Percentiles rank a stretch among this genome's conserved stretches.
These are phyloP conservation scores for Samia ricini DNA, from an alignment of 1,140 invertebrate genomes.

Conservation along the genomic window DNA sequence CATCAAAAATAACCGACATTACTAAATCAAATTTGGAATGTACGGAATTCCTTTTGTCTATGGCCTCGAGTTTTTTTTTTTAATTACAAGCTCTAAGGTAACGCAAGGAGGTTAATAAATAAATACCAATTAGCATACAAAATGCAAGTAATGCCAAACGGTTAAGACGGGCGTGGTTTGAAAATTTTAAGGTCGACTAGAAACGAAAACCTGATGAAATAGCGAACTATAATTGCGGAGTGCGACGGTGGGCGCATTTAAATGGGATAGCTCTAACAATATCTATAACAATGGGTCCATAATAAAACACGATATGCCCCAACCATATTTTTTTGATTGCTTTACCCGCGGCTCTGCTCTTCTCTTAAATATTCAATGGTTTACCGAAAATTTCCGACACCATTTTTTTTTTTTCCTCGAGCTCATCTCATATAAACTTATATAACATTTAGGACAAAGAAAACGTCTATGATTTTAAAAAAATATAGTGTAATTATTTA, in stretches of 20 bases:
- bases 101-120: neutral
- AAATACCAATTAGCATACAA: conserved; percentile 3
- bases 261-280: neutral
- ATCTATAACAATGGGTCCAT: no score
- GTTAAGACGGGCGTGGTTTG: conserved; percentile 3
- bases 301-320: no score
- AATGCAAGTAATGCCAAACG: conserved; percentile 1
- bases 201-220: conserved; percentile 15
- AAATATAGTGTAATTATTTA: no score
- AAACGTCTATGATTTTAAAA: no score
- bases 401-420: no score
- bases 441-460: no score
- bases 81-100: neutral
- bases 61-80: neutral
- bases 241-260: conserved; percentile 3
- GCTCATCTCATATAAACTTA: no score
- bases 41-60: neutral
- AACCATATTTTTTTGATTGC: no score
- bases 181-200: conserved; percentile 10
- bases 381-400: no score
- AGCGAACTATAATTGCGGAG: conserved; percentile 7
- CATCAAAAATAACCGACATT: neutral
- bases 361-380: no score
- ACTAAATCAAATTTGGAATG: neutral
- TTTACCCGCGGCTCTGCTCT: no score